Percentiles rank a stretch among this genome's conserved stretches.
Conservation (phyloP, 2,797 vertebrate species). For the Alfaro cultratus region DNA sequence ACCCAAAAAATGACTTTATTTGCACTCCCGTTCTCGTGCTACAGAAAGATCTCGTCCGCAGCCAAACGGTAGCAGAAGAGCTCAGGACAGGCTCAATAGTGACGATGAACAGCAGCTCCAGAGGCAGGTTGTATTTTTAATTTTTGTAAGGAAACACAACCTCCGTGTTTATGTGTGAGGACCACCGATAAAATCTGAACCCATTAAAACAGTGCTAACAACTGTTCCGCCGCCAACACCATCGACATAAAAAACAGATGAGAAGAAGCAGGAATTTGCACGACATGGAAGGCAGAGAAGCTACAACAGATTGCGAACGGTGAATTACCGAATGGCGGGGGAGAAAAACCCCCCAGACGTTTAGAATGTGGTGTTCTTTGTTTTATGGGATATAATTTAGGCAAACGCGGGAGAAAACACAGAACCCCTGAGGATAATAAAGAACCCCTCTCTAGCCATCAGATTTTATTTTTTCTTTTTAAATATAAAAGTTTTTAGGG, state of each 20-base stretch:
- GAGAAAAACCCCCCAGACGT: neutral
- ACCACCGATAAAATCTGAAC: neutral
- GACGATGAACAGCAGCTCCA: neutral
- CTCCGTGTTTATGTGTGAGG: neutral
- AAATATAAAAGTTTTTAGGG: neutral
- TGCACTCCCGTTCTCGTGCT: no score
- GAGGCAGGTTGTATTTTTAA: neutral
- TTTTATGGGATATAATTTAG: neutral
- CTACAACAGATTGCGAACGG: neutral
- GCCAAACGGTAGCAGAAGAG: neutral
- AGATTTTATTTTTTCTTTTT: neutral
- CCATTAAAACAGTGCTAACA: neutral
- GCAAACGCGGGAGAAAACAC: neutral
- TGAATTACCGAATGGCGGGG: neutral
- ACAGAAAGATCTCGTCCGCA: neutral
- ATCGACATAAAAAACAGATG: neutral
- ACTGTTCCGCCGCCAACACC: neutral
- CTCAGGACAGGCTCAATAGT: neutral
- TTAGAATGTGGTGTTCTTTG: neutral
- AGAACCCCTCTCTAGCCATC: neutral
- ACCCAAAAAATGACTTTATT: neutral
- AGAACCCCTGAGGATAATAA: neutral
- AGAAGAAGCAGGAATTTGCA: neutral
- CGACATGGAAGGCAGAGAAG: neutral
- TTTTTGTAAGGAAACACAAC: neutral